Evolutionary conservation across 2,113 vertebrate genomes (phyloP), one percentile per base, ranked within the genome.

Genomic region (Boulengeromyrus knoepffleri): DNA sequence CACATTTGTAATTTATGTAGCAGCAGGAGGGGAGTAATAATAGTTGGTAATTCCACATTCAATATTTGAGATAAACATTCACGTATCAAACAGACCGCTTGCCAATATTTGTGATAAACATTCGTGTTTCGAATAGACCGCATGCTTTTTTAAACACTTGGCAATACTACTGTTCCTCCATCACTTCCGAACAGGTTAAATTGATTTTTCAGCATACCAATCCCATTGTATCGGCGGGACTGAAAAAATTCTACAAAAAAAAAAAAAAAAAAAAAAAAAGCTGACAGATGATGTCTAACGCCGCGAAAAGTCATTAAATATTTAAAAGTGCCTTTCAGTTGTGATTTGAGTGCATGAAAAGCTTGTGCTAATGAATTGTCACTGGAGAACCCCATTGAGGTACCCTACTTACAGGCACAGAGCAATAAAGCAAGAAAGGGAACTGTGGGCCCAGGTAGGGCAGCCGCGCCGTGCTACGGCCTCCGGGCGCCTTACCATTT

Each of bases 401-500:
- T 49, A 74, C 17, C 89, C 47, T 52, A 74, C 31, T 36, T 47
- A 74, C 42, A 74, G 15, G 15, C 58, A 49, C 15, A 45, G 77
- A 85, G 42, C 39, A 52, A n/a, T 47, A 52, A 53, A 49, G 21
- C n/a, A n/a, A 74, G 89, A 17, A 21, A 53, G 50, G n/a, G 52
- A 88, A 17, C 3, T n/a, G 6, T n/a, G 47, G 58, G 89, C 77
- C 5, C 49, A 39, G 89, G 3, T 19, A n/a, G 13, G 77, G 77
- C 7, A 36, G 83, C 80, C 52, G 13, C 1, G 39, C 21, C 21
- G 5, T 10, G 52, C 2, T 8, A 21, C 12, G 27, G 88, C 27
- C 50, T 24, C 50, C 0, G 36, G 10, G 77, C 24, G 24, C 6
- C 95, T 97, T 97, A 97, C 97, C 98, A 95, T 97, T 96, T 95